Conservation (phyloP, 2,888 invertebrate species). For the Boloria euphrosyne region DNA sequence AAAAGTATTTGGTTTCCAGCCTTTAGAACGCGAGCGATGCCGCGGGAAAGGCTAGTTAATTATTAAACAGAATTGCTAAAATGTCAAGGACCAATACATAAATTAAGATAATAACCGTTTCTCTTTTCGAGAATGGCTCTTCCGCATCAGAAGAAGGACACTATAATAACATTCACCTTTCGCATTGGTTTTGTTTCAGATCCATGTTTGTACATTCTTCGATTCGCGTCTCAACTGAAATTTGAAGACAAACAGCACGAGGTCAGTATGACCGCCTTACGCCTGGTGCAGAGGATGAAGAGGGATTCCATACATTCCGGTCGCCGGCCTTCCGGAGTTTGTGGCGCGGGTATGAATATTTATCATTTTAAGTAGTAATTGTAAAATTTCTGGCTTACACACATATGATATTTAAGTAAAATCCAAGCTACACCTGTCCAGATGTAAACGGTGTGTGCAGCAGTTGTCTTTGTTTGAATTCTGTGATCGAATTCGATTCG, state of each 20-base stretch:
- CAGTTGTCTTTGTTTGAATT: no score
- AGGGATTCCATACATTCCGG: constrained; percentile 98
- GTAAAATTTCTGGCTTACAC: no score
- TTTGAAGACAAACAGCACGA: constrained; percentile 96
- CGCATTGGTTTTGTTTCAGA: constrained; percentile 80
- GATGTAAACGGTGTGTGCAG: no score
- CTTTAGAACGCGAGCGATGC: no score
- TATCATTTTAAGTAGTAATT: not conserved
- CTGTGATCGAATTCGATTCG: no score
- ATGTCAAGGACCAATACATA: no score
- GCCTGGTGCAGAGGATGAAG: constrained; percentile 98
- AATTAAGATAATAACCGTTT: no score
- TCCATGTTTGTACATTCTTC: constrained; percentile 96
- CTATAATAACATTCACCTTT: not conserved
- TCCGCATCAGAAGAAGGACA: not conserved
- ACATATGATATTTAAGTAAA: no score
- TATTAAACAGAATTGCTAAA: no score
- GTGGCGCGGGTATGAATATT: constrained; percentile 92
- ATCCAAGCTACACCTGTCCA: no score
- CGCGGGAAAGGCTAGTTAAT: no score
- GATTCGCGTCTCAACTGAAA: constrained; percentile 96
- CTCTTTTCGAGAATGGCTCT: not conserved
- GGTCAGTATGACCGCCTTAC: constrained; percentile 96
- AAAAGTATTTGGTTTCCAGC: no score
- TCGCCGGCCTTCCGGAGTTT: constrained; percentile 96